Evolutionary conservation across 2,888 invertebrate species (phyloP).

Genomic region (Dyspetes luteomarginatus): DNA sequence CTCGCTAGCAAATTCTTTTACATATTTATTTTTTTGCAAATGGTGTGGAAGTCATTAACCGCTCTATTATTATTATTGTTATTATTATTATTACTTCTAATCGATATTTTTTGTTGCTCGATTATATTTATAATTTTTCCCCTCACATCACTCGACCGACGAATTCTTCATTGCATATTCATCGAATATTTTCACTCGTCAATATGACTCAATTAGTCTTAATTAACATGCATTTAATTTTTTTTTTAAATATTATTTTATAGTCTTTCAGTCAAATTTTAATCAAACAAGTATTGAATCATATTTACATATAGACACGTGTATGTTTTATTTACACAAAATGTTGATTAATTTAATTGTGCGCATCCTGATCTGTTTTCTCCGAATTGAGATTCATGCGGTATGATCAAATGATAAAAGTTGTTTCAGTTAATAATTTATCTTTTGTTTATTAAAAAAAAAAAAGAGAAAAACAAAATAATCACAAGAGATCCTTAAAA

Average conservation of each 20-base stretch:
- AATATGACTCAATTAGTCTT: not conserved
- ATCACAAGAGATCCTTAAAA: constrained; percentile 50
- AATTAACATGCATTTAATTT: not conserved
- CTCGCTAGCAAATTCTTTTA: not conserved
- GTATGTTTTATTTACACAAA: constrained; percentile 35
- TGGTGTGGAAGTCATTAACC: constrained; percentile 32
- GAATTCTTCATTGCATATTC: not conserved
- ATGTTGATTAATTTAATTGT: constrained; percentile 8
- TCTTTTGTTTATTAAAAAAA: constrained; percentile 42
- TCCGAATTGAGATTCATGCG: not conserved
- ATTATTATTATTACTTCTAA: constrained; percentile 1
- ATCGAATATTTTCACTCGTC: not conserved
- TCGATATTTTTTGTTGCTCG: constrained; percentile 1
- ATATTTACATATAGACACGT: constrained; percentile 8
- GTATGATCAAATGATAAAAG: constrained; percentile 3
- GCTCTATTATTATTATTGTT: constrained; percentile 9
- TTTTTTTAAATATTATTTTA: constrained; percentile 1
- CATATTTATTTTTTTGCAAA: constrained; percentile 35
- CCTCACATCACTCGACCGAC: not conserved
- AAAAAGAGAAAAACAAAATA: constrained; percentile 41
- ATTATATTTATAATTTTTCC: not conserved
- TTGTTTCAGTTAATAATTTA: constrained; percentile 50
- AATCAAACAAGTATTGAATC: constrained; percentile 1
- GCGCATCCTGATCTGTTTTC: not conserved
- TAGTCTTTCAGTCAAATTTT: constrained; percentile 5